These are phyloP conservation scores for Poecilia velifera DNA, from an alignment of 2,797 vertebrate genomes.

Conservation along the genomic window DNA sequence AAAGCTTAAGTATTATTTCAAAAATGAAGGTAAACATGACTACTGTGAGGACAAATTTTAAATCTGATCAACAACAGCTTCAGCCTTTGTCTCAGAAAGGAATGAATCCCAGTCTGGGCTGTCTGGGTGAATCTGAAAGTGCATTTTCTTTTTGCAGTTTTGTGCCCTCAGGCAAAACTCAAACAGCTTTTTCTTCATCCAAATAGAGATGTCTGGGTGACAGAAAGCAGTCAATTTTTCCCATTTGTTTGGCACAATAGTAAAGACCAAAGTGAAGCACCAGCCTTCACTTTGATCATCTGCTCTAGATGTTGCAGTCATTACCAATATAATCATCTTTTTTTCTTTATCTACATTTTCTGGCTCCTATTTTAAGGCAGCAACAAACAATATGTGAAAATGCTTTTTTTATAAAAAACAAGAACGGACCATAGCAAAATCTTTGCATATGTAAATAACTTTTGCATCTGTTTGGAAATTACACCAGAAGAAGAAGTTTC, in stretches of 20 bases:
- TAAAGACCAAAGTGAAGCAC: not conserved
- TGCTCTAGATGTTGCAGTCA: not conserved
- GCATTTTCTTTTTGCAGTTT: not conserved
- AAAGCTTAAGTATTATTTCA: not conserved
- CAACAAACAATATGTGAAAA: not conserved
- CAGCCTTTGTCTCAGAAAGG: not conserved
- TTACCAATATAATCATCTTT: not conserved
- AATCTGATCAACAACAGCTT: not conserved
- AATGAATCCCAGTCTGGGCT: not conserved
- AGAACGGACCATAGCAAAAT: not conserved
- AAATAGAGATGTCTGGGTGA: conserved; percentile 1
- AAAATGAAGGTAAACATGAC: not conserved
- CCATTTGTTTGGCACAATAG: not conserved
- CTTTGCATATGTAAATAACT: not conserved
- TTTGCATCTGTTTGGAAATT: not conserved
- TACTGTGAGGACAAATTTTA: not conserved
- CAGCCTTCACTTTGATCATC: not conserved
- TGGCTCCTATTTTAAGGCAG: not conserved
- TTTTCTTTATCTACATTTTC: not conserved
- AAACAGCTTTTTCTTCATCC: not conserved
- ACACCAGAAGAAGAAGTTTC: not conserved
- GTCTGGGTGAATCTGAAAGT: conserved; percentile 11
- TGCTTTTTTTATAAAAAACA: not conserved
- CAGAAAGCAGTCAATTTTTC: not conserved
- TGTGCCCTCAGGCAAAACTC: not conserved